A percentile compares a stretch with the other conserved stretches of the same genome.
Evolutionary conservation across 2,888 invertebrate genomes (phyloP).

Genomic region (Nomada fabriciana): DNA sequence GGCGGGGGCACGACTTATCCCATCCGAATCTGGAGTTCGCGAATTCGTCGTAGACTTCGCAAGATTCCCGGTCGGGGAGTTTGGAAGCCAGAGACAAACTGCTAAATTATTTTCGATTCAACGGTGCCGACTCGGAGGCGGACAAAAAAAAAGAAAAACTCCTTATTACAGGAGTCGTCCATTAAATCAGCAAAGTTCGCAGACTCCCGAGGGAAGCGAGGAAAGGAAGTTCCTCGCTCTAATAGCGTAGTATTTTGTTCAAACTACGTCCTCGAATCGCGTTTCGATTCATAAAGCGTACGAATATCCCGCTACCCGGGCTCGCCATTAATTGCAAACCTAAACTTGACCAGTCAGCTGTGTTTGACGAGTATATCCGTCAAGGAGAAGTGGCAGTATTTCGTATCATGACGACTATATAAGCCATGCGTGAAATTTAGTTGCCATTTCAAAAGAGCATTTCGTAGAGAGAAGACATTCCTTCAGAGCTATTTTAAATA

Average conservation of each 20-base stretch:
- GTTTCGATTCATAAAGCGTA: background rate
- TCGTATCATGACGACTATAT: no score
- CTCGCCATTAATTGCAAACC: background rate
- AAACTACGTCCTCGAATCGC: conserved; percentile 39
- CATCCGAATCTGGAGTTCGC: conserved; percentile 8
- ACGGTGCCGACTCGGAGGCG: background rate
- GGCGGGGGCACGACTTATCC: background rate
- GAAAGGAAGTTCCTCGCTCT: conserved; percentile 65
- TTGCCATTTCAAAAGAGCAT: no score
- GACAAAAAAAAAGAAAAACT: conserved; percentile 15
- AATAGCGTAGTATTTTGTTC: conserved; percentile 68
- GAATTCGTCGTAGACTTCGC: conserved; percentile 16
- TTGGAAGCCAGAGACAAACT: conserved; percentile 33
- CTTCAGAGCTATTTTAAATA: no score
- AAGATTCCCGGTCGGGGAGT: conserved; percentile 14
- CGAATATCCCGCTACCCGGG: no score
- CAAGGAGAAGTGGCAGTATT: no score
- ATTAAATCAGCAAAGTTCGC: conserved; percentile 69
- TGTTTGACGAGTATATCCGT: no score
- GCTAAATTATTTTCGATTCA: conserved; percentile 54
- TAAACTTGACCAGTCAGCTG: background rate
- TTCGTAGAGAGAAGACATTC: no score
- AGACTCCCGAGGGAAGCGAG: conserved; percentile 51
- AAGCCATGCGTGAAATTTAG: no score
- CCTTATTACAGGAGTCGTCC: conserved; percentile 58